Base-by-base conservation (phyloP, 2,888 invertebrate genomes). In the Yponomeuta plumbellus region DNA sequence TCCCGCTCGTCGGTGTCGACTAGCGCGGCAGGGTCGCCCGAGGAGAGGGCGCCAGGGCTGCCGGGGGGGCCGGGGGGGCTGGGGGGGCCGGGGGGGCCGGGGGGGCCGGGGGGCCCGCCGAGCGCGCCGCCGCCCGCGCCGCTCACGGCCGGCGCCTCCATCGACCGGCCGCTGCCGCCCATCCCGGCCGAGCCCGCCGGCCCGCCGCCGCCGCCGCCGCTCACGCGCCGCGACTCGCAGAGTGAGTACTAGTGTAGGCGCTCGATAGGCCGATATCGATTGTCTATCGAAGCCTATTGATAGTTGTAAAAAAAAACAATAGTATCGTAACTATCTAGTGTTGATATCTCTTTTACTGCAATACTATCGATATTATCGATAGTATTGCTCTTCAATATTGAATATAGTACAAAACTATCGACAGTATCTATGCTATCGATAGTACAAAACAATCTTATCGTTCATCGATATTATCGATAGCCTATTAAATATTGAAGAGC, bases 161-260 rank as follows among this genome's bases (percentile, higher is more conserved):
- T 89, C 74, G 92, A 91, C 76, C 88, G 91, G 71, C 92, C 93
- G 22, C 90, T 94, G 76, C 93, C 94, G 66, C 94, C 93, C 40
- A 93, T 94, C 68, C 93, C 94, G 0, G 93, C 91, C 0, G 91
- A 92, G 73, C 92, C 92, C 1, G 71, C 86, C 39, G 89, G 88
- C 73, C 88, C 91, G 4, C 90, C 91, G 26, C 91, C 73, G 20
- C 68, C 90, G 59, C 90, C 90, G 23, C 90, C 90, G 23, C 81
- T 91, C 64, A 80, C 88, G 0, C 92, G 95, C 61, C 92, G 95
- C 61, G 95, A 95, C 76, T 95, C 95, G 52, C 95, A 95, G 91
- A 93, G 94, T 94, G 82, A 73, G 34, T 21, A 34, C 34, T 8
- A 34, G 8, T 26, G 26, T 26, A 26, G 26, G 2, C 26, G 26